A percentile compares a stretch with the other conserved stretches of the same genome.
Conservation (phyloP, 2,113 vertebrate species). For the Sylvilagus bachmani region DNA sequence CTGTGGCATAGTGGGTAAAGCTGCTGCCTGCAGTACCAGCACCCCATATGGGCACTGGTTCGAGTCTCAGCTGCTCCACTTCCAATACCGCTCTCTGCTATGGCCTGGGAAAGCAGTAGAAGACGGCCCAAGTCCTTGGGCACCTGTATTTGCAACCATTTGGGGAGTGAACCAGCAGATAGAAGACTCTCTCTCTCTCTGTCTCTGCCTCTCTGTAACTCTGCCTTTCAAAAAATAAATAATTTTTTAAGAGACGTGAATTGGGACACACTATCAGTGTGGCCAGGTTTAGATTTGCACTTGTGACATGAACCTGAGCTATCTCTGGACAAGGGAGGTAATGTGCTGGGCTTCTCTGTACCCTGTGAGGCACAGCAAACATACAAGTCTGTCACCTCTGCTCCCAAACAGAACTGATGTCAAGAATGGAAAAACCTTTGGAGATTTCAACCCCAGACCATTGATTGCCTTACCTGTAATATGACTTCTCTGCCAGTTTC, state of each 20-base stretch:
- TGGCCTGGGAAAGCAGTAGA: no score
- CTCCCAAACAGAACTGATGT: slow-evolving; percentile 35
- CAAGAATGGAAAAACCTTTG: slow-evolving; percentile 58
- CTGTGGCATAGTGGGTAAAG: no score
- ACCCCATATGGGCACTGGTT: no score
- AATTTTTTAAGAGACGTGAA: neutral
- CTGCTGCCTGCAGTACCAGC: no score
- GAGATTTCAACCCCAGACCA: slow-evolving; percentile 12
- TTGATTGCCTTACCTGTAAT: neutral
- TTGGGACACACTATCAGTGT: slow-evolving; percentile 17
- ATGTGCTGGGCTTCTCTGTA: neutral
- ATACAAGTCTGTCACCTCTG: neutral
- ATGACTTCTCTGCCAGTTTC: neutral
- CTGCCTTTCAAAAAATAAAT: no score
- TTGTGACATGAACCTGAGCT: slow-evolving; percentile 31
- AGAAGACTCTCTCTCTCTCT: no score
- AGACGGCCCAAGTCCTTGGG: no score
- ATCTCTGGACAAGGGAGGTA: neutral
- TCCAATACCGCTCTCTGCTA: no score
- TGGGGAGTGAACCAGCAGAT: no score
- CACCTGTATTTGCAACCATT: no score
- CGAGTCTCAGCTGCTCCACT: no score
- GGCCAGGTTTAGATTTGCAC: slow-evolving; percentile 49
- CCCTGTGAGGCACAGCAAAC: slow-evolving; percentile 24
- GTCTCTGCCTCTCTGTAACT: no score